These are phyloP conservation scores for Amblyopsis hoosieri DNA, from an alignment of 2,797 vertebrate genomes.

Conservation along the genomic window DNA sequence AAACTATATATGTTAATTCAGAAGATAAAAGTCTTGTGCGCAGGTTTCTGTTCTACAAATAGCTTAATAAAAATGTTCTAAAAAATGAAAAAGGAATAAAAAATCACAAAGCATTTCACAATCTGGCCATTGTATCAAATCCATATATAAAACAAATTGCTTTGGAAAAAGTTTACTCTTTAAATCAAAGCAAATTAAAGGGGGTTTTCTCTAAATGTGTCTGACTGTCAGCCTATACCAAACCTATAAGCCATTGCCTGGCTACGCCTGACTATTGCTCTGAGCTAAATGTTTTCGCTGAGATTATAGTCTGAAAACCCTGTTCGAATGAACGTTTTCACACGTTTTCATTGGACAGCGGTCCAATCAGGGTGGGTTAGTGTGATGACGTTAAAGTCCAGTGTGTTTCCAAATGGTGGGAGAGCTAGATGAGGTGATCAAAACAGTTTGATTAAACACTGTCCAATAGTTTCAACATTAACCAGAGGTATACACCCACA, in stretches of 20 bases:
- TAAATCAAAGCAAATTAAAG: slow-evolving; percentile 18
- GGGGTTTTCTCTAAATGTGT: slow-evolving; percentile 39
- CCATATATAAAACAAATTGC: slow-evolving; percentile 5
- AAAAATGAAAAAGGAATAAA: not conserved
- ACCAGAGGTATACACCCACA: too few species aligned
- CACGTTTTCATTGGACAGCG: too few species aligned
- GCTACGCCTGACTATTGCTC: too few species aligned
- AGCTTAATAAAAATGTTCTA: not conserved
- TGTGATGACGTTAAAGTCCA: too few species aligned
- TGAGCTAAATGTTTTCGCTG: too few species aligned
- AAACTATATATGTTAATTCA: not conserved
- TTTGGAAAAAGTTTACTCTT: slow-evolving; percentile 16
- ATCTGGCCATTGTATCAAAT: not conserved
- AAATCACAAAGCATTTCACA: not conserved
- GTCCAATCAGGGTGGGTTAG: too few species aligned
- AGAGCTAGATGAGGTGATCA: too few species aligned
- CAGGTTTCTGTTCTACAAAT: not conserved
- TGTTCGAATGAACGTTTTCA: too few species aligned
- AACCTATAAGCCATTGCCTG: slow-evolving; percentile 22
- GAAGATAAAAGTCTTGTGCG: not conserved
- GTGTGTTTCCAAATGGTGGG: too few species aligned
- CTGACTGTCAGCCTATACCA: slow-evolving; percentile 27
- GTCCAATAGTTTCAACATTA: too few species aligned
- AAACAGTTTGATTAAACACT: too few species aligned
- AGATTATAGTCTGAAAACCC: too few species aligned